These are phyloP conservation scores for Helobdella robusta DNA, from an alignment of 2,888 invertebrate species.

Conservation along the genomic window DNA sequence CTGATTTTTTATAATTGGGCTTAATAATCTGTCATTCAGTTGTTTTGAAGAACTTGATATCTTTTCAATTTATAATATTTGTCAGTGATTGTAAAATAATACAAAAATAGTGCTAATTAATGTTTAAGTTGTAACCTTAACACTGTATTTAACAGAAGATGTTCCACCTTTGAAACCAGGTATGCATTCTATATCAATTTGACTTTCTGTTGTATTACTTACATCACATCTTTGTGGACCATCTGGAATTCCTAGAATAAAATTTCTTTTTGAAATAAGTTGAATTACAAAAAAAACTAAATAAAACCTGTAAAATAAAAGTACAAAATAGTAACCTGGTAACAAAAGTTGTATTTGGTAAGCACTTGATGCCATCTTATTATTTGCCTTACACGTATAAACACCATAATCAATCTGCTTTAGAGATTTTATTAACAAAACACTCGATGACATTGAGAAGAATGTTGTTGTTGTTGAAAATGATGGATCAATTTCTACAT, in stretches of 20 bases:
- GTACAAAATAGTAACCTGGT: neutral
- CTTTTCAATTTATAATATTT: too few relatives aligned
- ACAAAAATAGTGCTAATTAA: neutral
- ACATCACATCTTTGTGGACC: neutral
- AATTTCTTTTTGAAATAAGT: neutral
- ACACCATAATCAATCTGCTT: constrained; percentile 2
- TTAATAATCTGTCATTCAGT: too few relatives aligned
- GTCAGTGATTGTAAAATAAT: neutral
- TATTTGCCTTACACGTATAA: constrained; percentile 7
- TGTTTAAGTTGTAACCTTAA: neutral
- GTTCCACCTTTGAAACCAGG: constrained; percentile 12
- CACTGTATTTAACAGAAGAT: neutral
- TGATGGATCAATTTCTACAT: constrained; percentile 2
- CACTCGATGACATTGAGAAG: too few relatives aligned
- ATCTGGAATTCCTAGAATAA: constrained; percentile 7
- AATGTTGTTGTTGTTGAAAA: neutral
- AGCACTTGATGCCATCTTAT: neutral
- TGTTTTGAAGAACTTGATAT: too few relatives aligned
- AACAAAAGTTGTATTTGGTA: neutral
- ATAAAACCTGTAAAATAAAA: neutral
- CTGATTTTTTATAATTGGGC: too few relatives aligned
- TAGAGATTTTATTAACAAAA: neutral
- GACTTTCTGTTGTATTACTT: neutral
- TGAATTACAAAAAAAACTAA: neutral
- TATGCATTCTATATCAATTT: neutral